phyloP scores from a whole-genome alignment of 2,797 vertebrate species.

The Epinephelus coioides region DNA sequence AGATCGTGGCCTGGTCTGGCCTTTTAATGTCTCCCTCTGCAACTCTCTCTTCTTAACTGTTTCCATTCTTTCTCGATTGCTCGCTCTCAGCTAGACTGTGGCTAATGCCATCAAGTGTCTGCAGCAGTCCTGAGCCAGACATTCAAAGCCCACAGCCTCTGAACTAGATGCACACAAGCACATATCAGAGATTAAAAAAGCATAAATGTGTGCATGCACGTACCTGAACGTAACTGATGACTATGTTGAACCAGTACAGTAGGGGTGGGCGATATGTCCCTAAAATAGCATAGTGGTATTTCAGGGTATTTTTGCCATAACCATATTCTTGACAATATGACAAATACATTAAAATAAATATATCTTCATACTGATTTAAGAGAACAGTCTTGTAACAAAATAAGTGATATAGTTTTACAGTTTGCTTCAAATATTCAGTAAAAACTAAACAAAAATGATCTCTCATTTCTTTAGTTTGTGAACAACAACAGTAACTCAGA shows the following conservation, averaged over 20 bases:
- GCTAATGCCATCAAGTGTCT: constrained; percentile 74
- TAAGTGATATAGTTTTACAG: too few relatives aligned
- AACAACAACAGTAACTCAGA: too few relatives aligned
- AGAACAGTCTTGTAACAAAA: too few relatives aligned
- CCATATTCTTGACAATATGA: too few relatives aligned
- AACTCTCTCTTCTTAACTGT: constrained; percentile 47
- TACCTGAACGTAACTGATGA: not conserved
- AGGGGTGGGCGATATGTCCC: not conserved
- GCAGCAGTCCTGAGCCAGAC: constrained; percentile 55
- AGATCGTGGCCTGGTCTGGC: constrained; percentile 67
- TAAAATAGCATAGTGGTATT: too few relatives aligned
- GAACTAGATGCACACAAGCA: constrained; percentile 31
- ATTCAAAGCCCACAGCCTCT: constrained; percentile 40
- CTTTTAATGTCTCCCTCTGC: constrained; percentile 69
- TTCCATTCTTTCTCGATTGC: constrained; percentile 30
- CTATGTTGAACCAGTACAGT: constrained; percentile 19
- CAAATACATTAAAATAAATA: too few relatives aligned
- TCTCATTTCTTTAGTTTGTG: too few relatives aligned
- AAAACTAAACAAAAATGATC: too few relatives aligned
- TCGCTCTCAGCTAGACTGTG: constrained; percentile 47
- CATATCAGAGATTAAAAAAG: constrained; percentile 35
- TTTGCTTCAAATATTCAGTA: too few relatives aligned
- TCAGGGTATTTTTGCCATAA: too few relatives aligned
- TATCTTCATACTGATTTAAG: too few relatives aligned
- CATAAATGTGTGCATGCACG: constrained; percentile 11